Evolutionary conservation across 2,888 invertebrate species (phyloP), one percentile per base, ranked within the genome.

Genomic region (Andrena minutula): DNA sequence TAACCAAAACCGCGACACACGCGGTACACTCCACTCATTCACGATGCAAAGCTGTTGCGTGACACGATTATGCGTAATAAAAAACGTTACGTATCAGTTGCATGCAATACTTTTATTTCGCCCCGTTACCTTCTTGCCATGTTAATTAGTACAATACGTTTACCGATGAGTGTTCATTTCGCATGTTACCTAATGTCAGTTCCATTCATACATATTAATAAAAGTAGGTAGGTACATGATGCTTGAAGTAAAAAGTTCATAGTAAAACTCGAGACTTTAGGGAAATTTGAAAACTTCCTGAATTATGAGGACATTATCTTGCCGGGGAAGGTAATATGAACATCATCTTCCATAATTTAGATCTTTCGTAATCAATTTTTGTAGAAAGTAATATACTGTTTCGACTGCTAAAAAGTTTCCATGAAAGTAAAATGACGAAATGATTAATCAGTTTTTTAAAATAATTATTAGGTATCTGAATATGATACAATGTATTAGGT

Each of bases 81-180:
- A 32, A 23, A 23, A 35, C 51, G 41, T 51, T 49, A 23, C 26
- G 56, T 30, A 16, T 20, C 5, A 72, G 16, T 32, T 26, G 12
- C 77, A 58, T 20, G 47, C 49, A 51, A 63, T n/a, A 10, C 47
- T 47, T 30, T 51, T 32, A n/a, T 35, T 68, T 61, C 53, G 16
- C 68, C 61, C 2, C 2, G n/a, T 66, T 41, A n/a, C 53, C 60
- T 60, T 71, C 35, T 30, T n/a, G 32, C 53, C 53, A 79, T 70
- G 79, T 12, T 71, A 72, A 79, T 79, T 28, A n/a, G 10, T 20
- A 12, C 20, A 28, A 49, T 51, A 30, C 32, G 16, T 61, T 28
- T 32, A 32, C 64, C 35, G 32, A 70, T 61, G 20, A 60, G 16
- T 35, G 16, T 53, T 12, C 20, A 41, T 58, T 26, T 32, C 3